Evolutionary conservation across 1,140 invertebrate species (phyloP), one percentile per base, ranked within the genome.

Genomic region (Schlechtendalia chinensis): DNA sequence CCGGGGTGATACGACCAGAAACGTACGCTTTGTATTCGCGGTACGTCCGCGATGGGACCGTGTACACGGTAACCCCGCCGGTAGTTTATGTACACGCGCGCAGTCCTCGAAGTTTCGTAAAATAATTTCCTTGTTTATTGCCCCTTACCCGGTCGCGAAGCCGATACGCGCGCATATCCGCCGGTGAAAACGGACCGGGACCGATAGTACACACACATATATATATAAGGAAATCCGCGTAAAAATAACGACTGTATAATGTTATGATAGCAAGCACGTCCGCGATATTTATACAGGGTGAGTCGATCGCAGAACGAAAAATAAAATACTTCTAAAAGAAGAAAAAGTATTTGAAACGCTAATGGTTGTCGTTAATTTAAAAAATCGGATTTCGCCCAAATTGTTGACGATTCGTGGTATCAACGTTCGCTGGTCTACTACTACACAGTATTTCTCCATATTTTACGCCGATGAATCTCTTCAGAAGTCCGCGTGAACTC

Each of bases 51-150:
- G 45, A 50, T 69, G 50, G 63, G 8, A 45, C 47, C 14, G n/a
- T 58, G 8, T 22, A 24, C 22, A 24, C 56, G 10, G 67, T 14
- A n/a, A n/a, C n/a, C 22, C 69, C 24, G 69, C 5, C 47, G 47
- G 47, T 39, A 39, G 32, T 39, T 14, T 50, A 10, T 50, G 47
- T 12, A 50, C 12, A 10, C 12, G 11, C 12, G 12, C 12, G 27
- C 47, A 71, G 45, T 54, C 24, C 47, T 54, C 24, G 50, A 54
- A 72, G 47, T 29, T 72, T 54, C 24, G 69, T 47, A 11, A 69
- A 50, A 72, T 54, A 29, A 72, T 72, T 72, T 72, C 69, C 69
- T 54, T 24, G 14, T n/a, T 72, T 29, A 54, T 72, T 72, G 24
- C 14, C 27, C 22, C 67, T 47, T 50, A 50, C 53, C 63, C 32